Percentiles rank a stretch among this genome's conserved stretches.
phyloP scores from a whole-genome alignment of 2,888 invertebrate species.

The Protonemura montana region DNA sequence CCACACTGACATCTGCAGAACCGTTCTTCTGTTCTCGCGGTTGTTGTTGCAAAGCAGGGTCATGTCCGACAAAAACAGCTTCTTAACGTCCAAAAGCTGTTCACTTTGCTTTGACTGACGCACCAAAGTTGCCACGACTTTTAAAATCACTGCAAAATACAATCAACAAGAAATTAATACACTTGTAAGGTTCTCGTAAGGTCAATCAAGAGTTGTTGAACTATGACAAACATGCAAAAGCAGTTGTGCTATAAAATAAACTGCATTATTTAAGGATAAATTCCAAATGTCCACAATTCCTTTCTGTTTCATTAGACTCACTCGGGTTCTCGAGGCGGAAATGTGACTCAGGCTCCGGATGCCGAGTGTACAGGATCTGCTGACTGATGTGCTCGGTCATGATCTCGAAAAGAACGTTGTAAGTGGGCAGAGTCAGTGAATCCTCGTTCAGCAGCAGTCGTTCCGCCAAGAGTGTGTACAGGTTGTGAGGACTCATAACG shows the following conservation, averaged over 20 bases:
- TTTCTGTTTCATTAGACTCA: constrained; percentile 62
- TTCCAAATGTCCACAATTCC: background rate
- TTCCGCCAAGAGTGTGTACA: constrained; percentile 95
- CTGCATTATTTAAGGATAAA: background rate
- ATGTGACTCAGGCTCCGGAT: constrained; percentile 94
- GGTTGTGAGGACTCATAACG: constrained; percentile 97
- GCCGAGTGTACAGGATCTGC: constrained; percentile 91
- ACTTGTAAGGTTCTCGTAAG: too few relatives aligned
- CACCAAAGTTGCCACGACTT: constrained; percentile 96
- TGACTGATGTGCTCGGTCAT: constrained; percentile 97
- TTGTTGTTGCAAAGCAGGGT: constrained; percentile 97
- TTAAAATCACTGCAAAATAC: constrained; percentile 92
- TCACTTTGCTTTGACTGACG: constrained; percentile 95
- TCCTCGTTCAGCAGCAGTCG: constrained; percentile 88
- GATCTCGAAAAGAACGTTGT: constrained; percentile 98
- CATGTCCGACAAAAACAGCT: constrained; percentile 96
- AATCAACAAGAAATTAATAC: too few relatives aligned
- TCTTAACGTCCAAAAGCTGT: constrained; percentile 90
- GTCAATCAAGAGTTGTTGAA: too few relatives aligned
- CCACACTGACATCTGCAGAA: constrained; percentile 99
- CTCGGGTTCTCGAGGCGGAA: constrained; percentile 96
- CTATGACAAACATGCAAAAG: too few relatives aligned
- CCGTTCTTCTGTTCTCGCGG: constrained; percentile 94
- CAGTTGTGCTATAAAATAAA: too few relatives aligned
- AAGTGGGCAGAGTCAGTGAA: constrained; percentile 90